Evolutionary conservation across 2,113 vertebrate genomes (phyloP), one percentile per base, ranked within the genome.

Genomic region (Amazona guildingii): DNA sequence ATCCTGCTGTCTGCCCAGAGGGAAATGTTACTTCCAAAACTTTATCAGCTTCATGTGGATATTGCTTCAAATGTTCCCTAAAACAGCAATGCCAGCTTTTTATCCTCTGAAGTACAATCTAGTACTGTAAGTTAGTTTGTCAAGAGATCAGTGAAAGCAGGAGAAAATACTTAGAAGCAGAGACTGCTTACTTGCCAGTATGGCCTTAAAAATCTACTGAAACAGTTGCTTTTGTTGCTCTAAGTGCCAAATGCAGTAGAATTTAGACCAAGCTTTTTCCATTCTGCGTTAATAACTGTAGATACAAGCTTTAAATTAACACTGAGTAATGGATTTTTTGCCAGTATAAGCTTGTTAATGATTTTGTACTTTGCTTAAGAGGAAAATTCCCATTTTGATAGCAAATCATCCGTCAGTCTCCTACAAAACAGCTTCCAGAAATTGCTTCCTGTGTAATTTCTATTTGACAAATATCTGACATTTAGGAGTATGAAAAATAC

Each of bases 11-110:
- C 48, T 88, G 20, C 52, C 44, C 66, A 66, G 86, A 94, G 31
- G n/a, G 57, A 94, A 94, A 77, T 57, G 2, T 43, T 84, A 21
- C 33, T 86, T 85, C 27, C 29, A 87, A 95, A 83, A 54, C 75
- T 90, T 67, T 94, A 83, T n/a, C 66, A 69, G 25, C 74, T 31
- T 55, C 68, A 69, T 54, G 10, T 48, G 27, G n/a, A 8, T 90
- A 63, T 90, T 84, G 41, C 15, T 92, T 57, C 85, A 86, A 86
- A 78, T 77, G 28, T 67, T 95, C 27, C 92, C 55, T 78, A 77
- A 84, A 89, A 66, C 11, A 89, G 11, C 24, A 64, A 61, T 51
- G 28, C 13, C 11, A 46, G 4, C 1, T 93, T 90, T 92, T 85
- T 77, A 84, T 78, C 10, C 35, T 67, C 69, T 68, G 52, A 88